These are phyloP conservation scores for Hyalella azteca DNA, from an alignment of 2,888 invertebrate species.

Conservation along the genomic window DNA sequence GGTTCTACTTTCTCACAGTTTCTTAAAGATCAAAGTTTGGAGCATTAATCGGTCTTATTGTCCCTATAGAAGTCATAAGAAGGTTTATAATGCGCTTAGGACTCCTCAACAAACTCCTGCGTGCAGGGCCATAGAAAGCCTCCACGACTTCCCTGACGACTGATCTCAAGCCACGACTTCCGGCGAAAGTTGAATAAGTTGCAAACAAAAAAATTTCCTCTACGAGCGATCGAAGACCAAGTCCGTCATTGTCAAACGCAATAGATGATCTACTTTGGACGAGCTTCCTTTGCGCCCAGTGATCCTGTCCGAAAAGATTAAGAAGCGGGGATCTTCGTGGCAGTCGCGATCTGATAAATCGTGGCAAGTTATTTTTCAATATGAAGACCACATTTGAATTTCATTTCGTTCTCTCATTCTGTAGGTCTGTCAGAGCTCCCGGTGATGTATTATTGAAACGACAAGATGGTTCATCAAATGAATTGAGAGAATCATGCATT, in stretches of 20 bases:
- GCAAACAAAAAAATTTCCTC: neutral
- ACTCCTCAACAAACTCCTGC: no score
- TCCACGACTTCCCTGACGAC: neutral
- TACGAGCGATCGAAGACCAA: neutral
- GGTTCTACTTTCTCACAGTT: no score
- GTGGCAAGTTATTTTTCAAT: neutral
- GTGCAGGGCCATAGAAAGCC: no score
- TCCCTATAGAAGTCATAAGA: no score
- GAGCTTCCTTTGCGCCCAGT: neutral
- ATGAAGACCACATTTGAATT: neutral
- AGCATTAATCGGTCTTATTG: no score
- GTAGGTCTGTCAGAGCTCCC: no score
- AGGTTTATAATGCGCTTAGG: no score
- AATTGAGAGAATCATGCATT: no score
- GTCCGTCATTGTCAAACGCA: slow-evolving; percentile 25
- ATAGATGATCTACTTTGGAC: slow-evolving; percentile 1
- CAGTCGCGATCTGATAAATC: neutral
- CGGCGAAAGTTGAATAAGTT: neutral
- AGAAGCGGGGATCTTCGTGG: neutral
- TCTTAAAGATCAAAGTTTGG: no score
- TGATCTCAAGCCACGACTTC: neutral
- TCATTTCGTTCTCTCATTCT: no score
- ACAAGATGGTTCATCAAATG: no score
- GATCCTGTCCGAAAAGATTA: slow-evolving; percentile 8
- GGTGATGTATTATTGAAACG: no score